Conservation (phyloP, 2,113 vertebrate species). For the Mormyrus iriodes region DNA sequence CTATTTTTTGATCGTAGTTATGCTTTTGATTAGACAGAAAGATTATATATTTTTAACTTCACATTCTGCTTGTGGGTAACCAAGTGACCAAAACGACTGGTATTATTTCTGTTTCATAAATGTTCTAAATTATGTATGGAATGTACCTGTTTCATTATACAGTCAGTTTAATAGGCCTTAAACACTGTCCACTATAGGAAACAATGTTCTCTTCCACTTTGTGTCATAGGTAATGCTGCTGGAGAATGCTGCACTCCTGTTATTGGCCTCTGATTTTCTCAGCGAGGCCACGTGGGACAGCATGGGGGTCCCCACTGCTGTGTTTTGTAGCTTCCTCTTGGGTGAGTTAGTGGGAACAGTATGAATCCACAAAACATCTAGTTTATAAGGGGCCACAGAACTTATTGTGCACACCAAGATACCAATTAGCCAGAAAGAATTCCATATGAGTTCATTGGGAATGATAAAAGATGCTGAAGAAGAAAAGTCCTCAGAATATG, state of each 20-base stretch:
- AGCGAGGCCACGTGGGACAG: slow-evolving; percentile 60
- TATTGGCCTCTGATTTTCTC: slow-evolving; percentile 67
- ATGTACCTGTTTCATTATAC: background rate
- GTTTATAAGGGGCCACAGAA: background rate
- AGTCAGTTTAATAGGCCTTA: background rate
- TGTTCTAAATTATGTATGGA: background rate
- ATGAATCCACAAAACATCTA: background rate
- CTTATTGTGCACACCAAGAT: background rate
- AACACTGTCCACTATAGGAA: background rate
- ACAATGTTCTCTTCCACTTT: background rate
- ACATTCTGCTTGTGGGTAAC: background rate
- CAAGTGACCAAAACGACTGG: background rate
- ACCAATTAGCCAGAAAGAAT: background rate
- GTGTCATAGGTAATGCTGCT: slow-evolving; percentile 55
- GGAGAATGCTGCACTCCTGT: slow-evolving; percentile 68
- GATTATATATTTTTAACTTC: background rate
- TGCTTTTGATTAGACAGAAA: background rate
- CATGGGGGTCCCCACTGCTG: slow-evolving; percentile 52
- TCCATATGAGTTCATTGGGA: background rate
- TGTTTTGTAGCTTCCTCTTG: slow-evolving; percentile 67
- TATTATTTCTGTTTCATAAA: background rate
- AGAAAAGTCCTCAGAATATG: background rate
- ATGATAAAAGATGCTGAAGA: background rate
- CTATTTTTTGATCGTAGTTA: background rate
- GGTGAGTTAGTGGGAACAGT: slow-evolving; percentile 54